Percentiles rank a stretch among this genome's conserved stretches.
Evolutionary conservation across 2,888 invertebrate genomes (phyloP).

Genomic region (Platerodrilus igneus): DNA sequence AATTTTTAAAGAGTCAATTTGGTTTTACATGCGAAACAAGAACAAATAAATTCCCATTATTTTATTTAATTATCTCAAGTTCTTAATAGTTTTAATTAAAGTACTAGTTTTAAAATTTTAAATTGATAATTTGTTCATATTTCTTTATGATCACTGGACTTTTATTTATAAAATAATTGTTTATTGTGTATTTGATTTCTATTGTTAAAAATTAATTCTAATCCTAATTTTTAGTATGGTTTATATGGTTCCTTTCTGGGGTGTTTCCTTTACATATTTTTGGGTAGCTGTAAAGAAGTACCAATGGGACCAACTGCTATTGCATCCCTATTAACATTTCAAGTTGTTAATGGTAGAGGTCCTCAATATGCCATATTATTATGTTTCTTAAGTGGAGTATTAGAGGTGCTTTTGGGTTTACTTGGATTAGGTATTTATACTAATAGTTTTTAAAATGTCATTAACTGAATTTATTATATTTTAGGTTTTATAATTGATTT

Average conservation of each 20-base stretch:
- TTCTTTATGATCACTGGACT: no score
- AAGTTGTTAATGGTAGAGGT: conserved; percentile 63
- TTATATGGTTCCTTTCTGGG: conserved; percentile 92
- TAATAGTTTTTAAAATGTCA: neutral
- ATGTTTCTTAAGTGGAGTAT: conserved; percentile 67
- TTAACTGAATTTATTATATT: conserved; percentile 24
- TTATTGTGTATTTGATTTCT: no score
- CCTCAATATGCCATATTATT: conserved; percentile 70
- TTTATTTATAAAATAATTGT: no score
- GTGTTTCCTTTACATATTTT: conserved; percentile 81
- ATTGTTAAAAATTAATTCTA: no score
- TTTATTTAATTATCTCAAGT: no score
- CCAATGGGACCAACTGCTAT: conserved; percentile 92
- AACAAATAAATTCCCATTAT: no score
- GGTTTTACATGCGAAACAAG: no score
- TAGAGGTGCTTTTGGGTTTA: conserved; percentile 76
- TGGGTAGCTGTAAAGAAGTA: conserved; percentile 90
- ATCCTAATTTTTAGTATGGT: conserved; percentile 64
- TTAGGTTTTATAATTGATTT: conserved; percentile 81
- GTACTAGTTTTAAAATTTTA: no score
- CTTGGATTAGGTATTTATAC: conserved; percentile 75
- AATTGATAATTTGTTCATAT: no score
- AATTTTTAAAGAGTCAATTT: no score
- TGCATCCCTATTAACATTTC: conserved; percentile 78
- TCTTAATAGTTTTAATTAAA: no score